Evolutionary conservation across 2,113 vertebrate species (phyloP), one percentile per base, ranked within the genome.

Genomic region (Sminthopsis crassicaudata): DNA sequence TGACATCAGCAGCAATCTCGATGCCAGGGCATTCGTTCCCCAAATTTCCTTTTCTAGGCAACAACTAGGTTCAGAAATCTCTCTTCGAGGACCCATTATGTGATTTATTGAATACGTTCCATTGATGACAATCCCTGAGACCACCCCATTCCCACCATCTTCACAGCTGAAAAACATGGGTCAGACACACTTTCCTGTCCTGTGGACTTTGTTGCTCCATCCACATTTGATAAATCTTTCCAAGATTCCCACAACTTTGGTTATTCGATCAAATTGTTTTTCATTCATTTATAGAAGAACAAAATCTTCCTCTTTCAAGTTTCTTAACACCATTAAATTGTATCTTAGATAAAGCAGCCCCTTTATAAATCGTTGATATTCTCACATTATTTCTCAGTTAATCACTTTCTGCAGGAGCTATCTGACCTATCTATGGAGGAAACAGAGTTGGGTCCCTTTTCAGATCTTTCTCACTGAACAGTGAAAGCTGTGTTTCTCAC

Each of bases 261-360:
- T 84, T 84, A 84, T 91, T 54, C 42, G 91, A 36, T 50, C 57
- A 60, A 76, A 53, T 93, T 30, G 6, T 60, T 84, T n/a, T 84
- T 89, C 22, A 1, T 42, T 92, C 90, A 8, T 25, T 46, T 92
- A 88, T 53, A 90, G 10, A 94, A 94, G 94, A 96, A 53, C 92
- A 19, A 0, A n/a, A 27, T 90, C 53, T 51, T 94, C 94, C 94
- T 54, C 25, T 89, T 91, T 89, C 22, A 14, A n/a, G 36, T 89
- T 26, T 92, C 96, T 92, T 88, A 52, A n/a, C 53, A 27, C 2
- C 76, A 92, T 60, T 54, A 84, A 57, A 2, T 27, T 25, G n/a
- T 9, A 48, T 22, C 90, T n/a, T 24, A 27, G 23, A 0, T 26
- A 48, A 89, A 27, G 67, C 1, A 84, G 67, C 19, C n/a, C 6